Base-by-base conservation (phyloP, 37 sponge, comb jelly and placozoan species). In the Oopsacas minuta region DNA sequence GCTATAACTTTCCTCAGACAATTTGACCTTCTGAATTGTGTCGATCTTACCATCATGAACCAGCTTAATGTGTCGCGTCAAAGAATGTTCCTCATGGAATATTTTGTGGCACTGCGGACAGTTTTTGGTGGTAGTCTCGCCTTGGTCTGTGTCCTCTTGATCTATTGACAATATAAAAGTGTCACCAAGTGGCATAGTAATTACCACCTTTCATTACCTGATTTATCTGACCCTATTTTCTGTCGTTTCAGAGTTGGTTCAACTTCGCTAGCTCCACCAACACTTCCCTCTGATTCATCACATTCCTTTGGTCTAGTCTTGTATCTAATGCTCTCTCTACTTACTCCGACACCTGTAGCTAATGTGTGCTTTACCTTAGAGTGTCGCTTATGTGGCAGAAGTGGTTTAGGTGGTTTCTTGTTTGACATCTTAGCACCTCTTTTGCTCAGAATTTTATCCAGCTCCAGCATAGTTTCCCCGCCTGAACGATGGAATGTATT, bases 1-100 rank as follows among this genome's bases (percentile, higher is more conserved):
- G 30, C 75, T 61, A 34, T 34, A 61, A 12, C 28, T 61, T 5
- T 61, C 75, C 75, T 61, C 75, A 5, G 75, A 61, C 28, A 25
- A 3, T 61, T 61, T 10, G 32, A 32, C 75, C 75, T 61, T n/a
- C 75, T 3, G 20, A 34, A 10, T 5, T n/a, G 28, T 12, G 1
- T n/a, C 30, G 32, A 61, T 34, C 75, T 61, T 61, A 25, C 75
- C 75, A 12, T 61, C 75, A n/a, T 61, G 75, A 25, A 61, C 75
- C 75, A 61, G 75, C 28, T 61, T 61, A n/a, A 61, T 61, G 75
- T 61, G 75, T 61, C 75, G 75, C 75, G 75, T 61, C 28, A 61
- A 34, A 3, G 75, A 61, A 34, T 61, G 75, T 3, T 61, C 75
- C 75, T 61, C 75, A 12, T 61, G 75, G 75, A 61, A 61, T n/a